Evolutionary conservation across 2,113 vertebrate species (phyloP).

Genomic region (Cyprinodon variegatus): DNA sequence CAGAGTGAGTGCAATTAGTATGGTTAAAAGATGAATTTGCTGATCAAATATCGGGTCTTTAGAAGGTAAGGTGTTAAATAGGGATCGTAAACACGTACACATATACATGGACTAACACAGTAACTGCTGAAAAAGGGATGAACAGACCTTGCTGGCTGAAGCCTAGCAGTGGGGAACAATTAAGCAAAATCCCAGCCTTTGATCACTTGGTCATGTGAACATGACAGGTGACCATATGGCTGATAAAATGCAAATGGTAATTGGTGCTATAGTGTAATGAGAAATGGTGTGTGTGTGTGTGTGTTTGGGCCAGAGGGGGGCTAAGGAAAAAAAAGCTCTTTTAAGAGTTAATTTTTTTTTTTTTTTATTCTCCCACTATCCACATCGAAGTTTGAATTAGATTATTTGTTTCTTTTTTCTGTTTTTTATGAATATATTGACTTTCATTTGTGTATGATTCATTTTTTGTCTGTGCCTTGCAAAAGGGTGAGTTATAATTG

Average conservation of each 20-base stretch:
- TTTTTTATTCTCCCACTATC: background rate
- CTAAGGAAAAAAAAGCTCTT: slow-evolving; percentile 1
- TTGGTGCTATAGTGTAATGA: slow-evolving; percentile 22
- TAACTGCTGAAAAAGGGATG: slow-evolving; percentile 93
- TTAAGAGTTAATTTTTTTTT: slow-evolving; percentile 6
- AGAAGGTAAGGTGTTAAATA: background rate
- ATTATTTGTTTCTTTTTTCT: background rate
- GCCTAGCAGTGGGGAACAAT: slow-evolving; percentile 93
- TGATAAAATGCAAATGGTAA: slow-evolving; percentile 82
- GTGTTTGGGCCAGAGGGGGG: background rate
- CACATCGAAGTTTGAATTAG: background rate
- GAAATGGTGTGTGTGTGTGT: background rate
- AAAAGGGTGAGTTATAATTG: background rate
- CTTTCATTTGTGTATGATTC: slow-evolving; percentile 16
- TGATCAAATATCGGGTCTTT: too few species aligned
- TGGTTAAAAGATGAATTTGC: background rate
- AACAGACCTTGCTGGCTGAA: slow-evolving; percentile 83
- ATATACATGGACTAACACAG: slow-evolving; percentile 70
- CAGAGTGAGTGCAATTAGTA: background rate
- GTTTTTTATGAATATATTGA: slow-evolving; percentile 3
- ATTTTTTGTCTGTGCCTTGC: slow-evolving; percentile 8
- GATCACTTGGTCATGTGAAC: slow-evolving; percentile 90
- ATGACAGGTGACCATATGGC: slow-evolving; percentile 95
- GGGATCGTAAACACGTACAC: slow-evolving; percentile 30
- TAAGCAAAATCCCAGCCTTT: slow-evolving; percentile 91